Evolutionary conservation across 2,888 invertebrate genomes (phyloP).

Genomic region (Chloroclysta siterata): DNA sequence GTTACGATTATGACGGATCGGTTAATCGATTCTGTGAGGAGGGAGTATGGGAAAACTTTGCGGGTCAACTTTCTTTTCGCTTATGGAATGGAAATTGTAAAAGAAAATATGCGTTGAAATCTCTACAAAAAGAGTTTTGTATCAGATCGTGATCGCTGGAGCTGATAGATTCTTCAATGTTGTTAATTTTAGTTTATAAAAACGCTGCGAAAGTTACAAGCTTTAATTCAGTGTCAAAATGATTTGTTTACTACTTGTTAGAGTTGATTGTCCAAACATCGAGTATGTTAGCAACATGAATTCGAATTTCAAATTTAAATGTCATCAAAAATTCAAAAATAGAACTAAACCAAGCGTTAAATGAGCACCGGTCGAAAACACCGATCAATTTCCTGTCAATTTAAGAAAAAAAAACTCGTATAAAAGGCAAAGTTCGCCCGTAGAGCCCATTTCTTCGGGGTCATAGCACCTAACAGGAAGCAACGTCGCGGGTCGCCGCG

Average conservation of each 20-base stretch:
- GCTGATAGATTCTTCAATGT: not conserved
- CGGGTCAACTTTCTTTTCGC: slow-evolving; percentile 72
- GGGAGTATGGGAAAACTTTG: slow-evolving; percentile 68
- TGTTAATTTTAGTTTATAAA: not conserved
- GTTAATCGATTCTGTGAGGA: slow-evolving; percentile 61
- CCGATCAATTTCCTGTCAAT: slow-evolving; percentile 81
- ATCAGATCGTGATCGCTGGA: slow-evolving; percentile 3
- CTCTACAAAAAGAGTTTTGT: slow-evolving; percentile 8
- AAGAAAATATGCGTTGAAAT: slow-evolving; percentile 20
- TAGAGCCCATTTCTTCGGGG: slow-evolving; percentile 79
- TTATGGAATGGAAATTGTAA: slow-evolving; percentile 29
- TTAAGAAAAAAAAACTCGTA: slow-evolving; percentile 60
- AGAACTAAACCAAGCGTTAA: slow-evolving; percentile 68
- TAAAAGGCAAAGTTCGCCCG: slow-evolving; percentile 68
- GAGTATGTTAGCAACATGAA: not conserved
- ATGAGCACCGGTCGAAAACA: slow-evolving; percentile 67
- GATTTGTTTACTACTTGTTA: too few relatives aligned
- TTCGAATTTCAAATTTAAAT: slow-evolving; percentile 22
- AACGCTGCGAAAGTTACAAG: not conserved
- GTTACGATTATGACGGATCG: slow-evolving; percentile 67
- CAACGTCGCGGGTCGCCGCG: slow-evolving; percentile 79
- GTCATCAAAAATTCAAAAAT: slow-evolving; percentile 44
- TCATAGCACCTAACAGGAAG: slow-evolving; percentile 84
- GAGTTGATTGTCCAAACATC: too few relatives aligned
- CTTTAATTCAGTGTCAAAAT: not conserved